Conservation (phyloP, 2,797 vertebrate species). For the Cichlasoma orientale region DNA sequence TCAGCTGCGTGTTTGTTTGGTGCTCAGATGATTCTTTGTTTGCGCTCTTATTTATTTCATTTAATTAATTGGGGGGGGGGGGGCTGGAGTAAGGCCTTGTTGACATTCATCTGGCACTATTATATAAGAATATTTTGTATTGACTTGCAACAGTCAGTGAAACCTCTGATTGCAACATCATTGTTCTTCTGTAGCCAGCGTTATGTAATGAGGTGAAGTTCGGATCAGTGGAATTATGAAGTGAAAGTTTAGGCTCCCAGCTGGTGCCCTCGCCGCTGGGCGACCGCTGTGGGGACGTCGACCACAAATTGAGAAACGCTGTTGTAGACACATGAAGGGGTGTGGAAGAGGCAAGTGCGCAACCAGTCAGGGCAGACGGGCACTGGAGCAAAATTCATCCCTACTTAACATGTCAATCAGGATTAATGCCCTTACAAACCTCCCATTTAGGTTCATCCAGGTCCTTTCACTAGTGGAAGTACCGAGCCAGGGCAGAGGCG, state of each 20-base stretch:
- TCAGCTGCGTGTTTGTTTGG: constrained; percentile 14
- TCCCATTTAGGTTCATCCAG: constrained; percentile 67
- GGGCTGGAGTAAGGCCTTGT: not conserved
- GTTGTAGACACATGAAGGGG: constrained; percentile 47
- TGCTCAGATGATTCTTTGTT: constrained; percentile 1
- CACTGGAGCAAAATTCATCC: constrained; percentile 82
- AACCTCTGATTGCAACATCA: constrained; percentile 8
- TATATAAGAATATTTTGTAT: constrained; percentile 4
- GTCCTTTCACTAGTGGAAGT: constrained; percentile 67
- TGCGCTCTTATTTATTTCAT: constrained; percentile 22
- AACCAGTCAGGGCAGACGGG: constrained; percentile 83
- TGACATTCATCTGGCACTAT: constrained; percentile 2
- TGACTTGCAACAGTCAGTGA: not conserved
- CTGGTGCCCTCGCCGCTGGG: constrained; percentile 27
- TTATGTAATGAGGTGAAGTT: constrained; percentile 31
- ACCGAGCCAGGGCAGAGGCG: constrained; percentile 59
- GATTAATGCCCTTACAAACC: constrained; percentile 90
- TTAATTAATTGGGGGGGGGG: constrained; percentile 21
- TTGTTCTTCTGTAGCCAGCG: not conserved
- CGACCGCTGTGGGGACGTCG: constrained; percentile 42
- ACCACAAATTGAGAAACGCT: constrained; percentile 54
- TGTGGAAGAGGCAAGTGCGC: constrained; percentile 69
- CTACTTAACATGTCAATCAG: constrained; percentile 96
- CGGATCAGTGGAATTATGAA: constrained; percentile 25
- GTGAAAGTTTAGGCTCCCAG: constrained; percentile 32